A percentile compares a stretch with the other conserved stretches of the same genome.
phyloP scores from a whole-genome alignment of 2,797 vertebrate species.

The Ptychadena robeensis region DNA sequence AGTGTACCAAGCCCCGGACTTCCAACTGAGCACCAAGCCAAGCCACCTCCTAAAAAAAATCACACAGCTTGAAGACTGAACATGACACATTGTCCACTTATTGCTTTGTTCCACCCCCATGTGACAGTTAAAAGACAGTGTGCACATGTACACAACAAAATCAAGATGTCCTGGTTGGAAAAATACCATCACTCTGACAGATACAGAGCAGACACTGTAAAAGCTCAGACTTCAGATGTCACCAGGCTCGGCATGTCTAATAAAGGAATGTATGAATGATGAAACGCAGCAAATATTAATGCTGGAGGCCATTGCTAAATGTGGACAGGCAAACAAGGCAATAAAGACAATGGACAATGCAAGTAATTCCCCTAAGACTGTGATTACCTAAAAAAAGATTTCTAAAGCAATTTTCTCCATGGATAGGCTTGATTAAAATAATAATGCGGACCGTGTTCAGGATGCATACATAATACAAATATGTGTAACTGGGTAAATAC shows the following conservation, averaged over 20 bases:
- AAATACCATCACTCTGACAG: neutral
- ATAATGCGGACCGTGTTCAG: neutral
- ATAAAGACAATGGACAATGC: neutral
- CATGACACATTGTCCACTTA: neutral
- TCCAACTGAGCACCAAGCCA: too few species aligned
- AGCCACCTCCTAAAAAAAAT: neutral
- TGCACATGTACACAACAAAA: conserved; percentile 31
- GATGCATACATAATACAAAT: neutral
- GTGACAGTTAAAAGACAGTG: conserved; percentile 4
- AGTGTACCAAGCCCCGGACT: too few species aligned
- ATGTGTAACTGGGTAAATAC: neutral
- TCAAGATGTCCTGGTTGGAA: conserved; percentile 1
- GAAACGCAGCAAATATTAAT: neutral
- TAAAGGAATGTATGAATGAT: conserved; percentile 2
- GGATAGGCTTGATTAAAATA: neutral
- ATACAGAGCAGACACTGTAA: neutral
- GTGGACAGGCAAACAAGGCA: conserved; percentile 3
- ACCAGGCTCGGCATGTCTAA: neutral
- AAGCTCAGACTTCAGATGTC: conserved; percentile 18
- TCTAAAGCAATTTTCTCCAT: neutral
- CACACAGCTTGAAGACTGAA: neutral
- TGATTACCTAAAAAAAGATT: neutral
- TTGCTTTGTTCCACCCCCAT: conserved; percentile 11
- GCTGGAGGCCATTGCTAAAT: conserved; percentile 1
- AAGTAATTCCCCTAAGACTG: neutral